These are phyloP conservation scores for Sclerodermus sp. DNA, from an alignment of 2,888 invertebrate genomes.

Conservation along the genomic window DNA sequence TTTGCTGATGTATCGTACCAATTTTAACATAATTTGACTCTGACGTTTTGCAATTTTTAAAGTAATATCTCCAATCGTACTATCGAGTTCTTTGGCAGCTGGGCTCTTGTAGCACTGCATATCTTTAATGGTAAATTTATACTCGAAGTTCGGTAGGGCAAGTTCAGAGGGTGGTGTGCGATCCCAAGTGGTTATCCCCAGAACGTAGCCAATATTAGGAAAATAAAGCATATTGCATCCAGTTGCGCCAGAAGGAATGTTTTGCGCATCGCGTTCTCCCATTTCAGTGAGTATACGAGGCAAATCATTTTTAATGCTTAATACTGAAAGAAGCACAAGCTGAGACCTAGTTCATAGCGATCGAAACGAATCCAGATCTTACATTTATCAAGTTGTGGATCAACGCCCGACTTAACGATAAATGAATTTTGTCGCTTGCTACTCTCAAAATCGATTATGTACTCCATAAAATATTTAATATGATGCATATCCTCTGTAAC, in stretches of 20 bases:
- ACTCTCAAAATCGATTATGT: conserved; percentile 72
- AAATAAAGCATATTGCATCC: conserved; percentile 72
- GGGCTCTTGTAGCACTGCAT: conserved; percentile 73
- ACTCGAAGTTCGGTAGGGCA: conserved; percentile 69
- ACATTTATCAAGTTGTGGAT: conserved; percentile 76
- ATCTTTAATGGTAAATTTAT: conserved; percentile 70
- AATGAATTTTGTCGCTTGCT: conserved; percentile 68
- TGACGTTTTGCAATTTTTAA: conserved; percentile 80
- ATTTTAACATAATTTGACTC: conserved; percentile 72
- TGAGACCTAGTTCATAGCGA: too few species aligned
- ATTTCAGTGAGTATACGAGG: conserved; percentile 73
- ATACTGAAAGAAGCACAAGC: too few species aligned
- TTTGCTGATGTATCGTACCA: conserved; percentile 67
- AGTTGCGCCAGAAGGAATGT: conserved; percentile 68
- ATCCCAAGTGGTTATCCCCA: conserved; percentile 73
- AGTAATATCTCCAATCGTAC: conserved; percentile 75
- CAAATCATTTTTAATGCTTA: conserved; percentile 68
- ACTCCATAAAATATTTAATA: conserved; percentile 71
- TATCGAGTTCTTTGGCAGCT: conserved; percentile 73
- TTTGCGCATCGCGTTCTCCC: conserved; percentile 68
- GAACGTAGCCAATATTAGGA: conserved; percentile 77
- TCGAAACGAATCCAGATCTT: too few species aligned
- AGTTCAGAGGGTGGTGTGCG: conserved; percentile 58
- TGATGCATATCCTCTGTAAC: conserved; percentile 60
- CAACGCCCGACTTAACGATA: conserved; percentile 74